Evolutionary conservation across 2,888 invertebrate genomes (phyloP), one percentile per base, ranked within the genome.

Genomic region (Eilema caniola): DNA sequence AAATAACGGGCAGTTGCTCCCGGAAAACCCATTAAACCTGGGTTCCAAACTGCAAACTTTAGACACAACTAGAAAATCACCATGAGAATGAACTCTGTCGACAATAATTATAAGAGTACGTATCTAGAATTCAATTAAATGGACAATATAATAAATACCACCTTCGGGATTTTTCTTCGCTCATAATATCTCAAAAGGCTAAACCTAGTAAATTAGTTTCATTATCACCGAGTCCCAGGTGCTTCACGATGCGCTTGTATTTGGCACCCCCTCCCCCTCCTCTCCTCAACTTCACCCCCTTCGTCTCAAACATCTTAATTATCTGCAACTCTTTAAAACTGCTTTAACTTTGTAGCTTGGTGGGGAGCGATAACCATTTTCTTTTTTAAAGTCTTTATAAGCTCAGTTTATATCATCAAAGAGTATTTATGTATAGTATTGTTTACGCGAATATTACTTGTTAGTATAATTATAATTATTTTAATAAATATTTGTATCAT

Each of bases 171-270:
- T 62, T 62, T 78, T 78, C 73, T 64, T 78, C 71, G 37, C 3
- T 25, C 60, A 73, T 37, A 37, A 37, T 62, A 60, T 4, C 10
- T 47, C 31, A 56, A 67, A 76, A 78, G 79, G 74, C 82, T 85
- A 83, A 86, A 87, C 86, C 88, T 84, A 87, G 87, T 88, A 88
- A 88, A 88, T 88, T 88, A 88, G 88, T 88, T 88, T 87, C 88
- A 88, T 88, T 88, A 88, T 88, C 89, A 84, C 84, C 79, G 67
- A 77, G 86, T 83, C 83, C 86, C 88, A 88, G 88, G 88, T 88
- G 88, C 83, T 82, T 83, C 83, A 81, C 80, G 81, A 81, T 75
- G 83, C 75, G 78, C 73, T 80, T 82, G 83, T 85, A 85, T 86
- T 86, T 81, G 73, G 80, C 74, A 71, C 75, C 77, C 61, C 69